Evolutionary conservation across 2,797 vertebrate genomes (phyloP), one percentile per base, ranked within the genome.

Genomic region (Trematomus bernacchii): DNA sequence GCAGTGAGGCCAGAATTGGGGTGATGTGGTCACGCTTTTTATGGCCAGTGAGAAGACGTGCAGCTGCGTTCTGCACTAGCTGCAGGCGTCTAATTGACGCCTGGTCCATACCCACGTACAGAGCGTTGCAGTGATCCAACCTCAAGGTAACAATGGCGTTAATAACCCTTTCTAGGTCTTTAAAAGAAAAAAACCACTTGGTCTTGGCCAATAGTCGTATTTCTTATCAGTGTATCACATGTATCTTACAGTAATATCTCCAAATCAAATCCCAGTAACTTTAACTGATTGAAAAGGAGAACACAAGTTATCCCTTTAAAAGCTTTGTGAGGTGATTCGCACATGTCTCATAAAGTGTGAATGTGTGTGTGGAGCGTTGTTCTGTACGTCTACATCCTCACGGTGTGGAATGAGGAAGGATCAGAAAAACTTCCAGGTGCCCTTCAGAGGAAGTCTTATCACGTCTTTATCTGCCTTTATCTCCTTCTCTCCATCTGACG

Each of bases 401-500:
- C 46, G 8, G 33, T 15, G 65, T 54, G n/a, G 19, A 33, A 40
- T 69, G 64, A 74, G 27, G 18, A 69, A 18, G 52, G 71, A 27
- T 46, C 19, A 46, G 65, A 52, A 37, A 40, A 1, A 18, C 51
- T 48, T 47, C 10, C 57, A 63, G 75, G 61, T 67, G 83, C 54
- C 48, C 70, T 58, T 79, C 37, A 73, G 13, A 67, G 11, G 6
- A 13, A 21, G 0, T 69, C 79, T 87, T 86, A 87, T 89, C 81
- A 54, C 13, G 37, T 50, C 67, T 16, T 80, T 87, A 86, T 83
- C 66, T 44, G 27, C 43, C 37, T 52, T 87, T 90, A 91, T 90
- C 74, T 74, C 19, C 53, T 18, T 12, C 16, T 57, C 44, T 68
- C 16, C 37, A 30, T 76, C 78, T 18, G 42, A 71, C 55, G 21